These are phyloP conservation scores for Temnothorax nylanderi DNA, from an alignment of 1,140 invertebrate species.

Conservation along the genomic window DNA sequence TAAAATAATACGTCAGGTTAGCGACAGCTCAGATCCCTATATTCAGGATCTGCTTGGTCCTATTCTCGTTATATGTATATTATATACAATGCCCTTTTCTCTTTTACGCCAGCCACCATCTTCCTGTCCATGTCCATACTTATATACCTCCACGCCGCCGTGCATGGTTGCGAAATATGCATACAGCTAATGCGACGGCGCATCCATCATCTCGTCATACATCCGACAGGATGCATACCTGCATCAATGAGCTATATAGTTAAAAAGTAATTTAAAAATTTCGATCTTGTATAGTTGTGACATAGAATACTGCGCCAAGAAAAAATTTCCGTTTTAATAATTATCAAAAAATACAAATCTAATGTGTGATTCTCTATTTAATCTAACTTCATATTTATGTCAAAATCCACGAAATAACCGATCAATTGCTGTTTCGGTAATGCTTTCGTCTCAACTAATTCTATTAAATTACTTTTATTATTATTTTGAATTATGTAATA, in stretches of 20 bases:
- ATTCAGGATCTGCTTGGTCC: conserved; percentile 1
- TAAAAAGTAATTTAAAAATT: conserved; percentile 1
- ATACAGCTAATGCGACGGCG: conserved; percentile 22
- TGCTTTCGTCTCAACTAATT: neutral
- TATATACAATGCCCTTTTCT: neutral
- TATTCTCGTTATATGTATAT: neutral
- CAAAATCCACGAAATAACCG: neutral
- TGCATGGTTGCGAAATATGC: neutral
- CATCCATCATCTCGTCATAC: conserved; percentile 53
- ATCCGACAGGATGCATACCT: neutral
- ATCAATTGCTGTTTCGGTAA: neutral
- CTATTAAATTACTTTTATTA: neutral
- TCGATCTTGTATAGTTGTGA: neutral
- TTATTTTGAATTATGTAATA: neutral
- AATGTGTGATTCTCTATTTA: neutral
- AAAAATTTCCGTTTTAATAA: neutral
- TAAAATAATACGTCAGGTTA: conserved; percentile 79
- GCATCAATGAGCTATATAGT: neutral
- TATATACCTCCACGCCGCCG: neutral
- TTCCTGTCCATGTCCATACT: neutral
- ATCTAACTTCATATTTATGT: neutral
- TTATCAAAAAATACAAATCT: neutral
- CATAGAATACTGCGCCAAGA: neutral
- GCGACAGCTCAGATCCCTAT: conserved; percentile 74
- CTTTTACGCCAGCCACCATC: neutral